Base-by-base conservation (phyloP, 2,113 vertebrate genomes). In the Microcebus griseorufus region DNA sequence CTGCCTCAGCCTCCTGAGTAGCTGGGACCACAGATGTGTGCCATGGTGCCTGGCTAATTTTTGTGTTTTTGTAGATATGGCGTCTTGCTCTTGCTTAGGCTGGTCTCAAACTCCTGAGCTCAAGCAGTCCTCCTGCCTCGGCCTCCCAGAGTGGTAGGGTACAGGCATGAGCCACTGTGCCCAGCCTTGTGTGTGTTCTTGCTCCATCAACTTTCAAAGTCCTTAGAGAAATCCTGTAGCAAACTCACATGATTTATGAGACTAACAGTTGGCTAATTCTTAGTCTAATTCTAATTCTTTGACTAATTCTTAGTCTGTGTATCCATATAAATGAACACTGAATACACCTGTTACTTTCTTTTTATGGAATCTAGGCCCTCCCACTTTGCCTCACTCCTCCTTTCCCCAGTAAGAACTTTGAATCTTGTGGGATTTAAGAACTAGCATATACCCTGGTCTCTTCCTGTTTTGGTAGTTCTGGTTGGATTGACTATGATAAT, bases 401-500 rank as follows among this genome's bases (percentile, higher is more conserved):
- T 87, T 58, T 32, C 48, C 1, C 10, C 1, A 20, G 32, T 88
- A 65, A 64, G 70, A 88, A 80, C 39, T 48, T 75, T 37, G 64
- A 75, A 32, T 89, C 58, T 55, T 29, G 23, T 37, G 64, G 39
- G 51, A 60, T 84, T 92, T 88, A 72, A 65, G 60, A 90, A 34
- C 67, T n/a, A n/a, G 34, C 64, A 29, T 80, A 51, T 64, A 73
- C 37, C 55, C 4, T 85, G 25, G 14, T 73, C 45, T 58, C 51
- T 90, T 96, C 17, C 10, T 90, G 27, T 72, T 94, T 90, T 80
- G n/a, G 32, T 92, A 22, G 87, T 90, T 78, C 80, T 90, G 27
- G 14, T 95, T 69, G 80, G 67, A 83, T 72, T 94, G 96, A 20
- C 85, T 86, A 5, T 90, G 69, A 69, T 95, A 73, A 73, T 79